Evolutionary conservation across 1,140 invertebrate genomes (phyloP).

Genomic region (Drusus annulatus): DNA sequence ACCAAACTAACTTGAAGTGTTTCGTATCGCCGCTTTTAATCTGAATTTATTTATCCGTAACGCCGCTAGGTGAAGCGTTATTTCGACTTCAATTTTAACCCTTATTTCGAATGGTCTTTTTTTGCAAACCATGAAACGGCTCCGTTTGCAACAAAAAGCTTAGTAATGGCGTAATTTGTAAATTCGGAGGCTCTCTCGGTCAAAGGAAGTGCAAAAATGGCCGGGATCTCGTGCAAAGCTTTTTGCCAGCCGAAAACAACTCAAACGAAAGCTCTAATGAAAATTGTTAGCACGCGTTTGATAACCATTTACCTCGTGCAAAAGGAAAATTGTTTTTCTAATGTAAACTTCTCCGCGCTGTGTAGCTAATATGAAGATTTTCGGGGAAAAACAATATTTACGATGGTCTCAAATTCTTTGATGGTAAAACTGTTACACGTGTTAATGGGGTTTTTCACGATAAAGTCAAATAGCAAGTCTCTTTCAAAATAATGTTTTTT

Average conservation of each 20-base stretch:
- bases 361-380: too few relatives aligned
- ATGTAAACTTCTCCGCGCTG: too few relatives aligned
- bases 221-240: background rate
- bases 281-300: conserved; percentile 14
- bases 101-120: background rate
- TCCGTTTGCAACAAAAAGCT: conserved; percentile 30
- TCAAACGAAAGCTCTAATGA: background rate
- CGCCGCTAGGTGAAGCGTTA: background rate
- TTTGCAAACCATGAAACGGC: conserved; percentile 27
- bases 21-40: background rate
- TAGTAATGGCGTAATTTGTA: conserved; percentile 40
- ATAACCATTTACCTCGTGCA: conserved; percentile 8
- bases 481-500: too few relatives aligned
- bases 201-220: conserved; percentile 40
- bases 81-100: conserved; percentile 14
- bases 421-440: too few relatives aligned
- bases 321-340: background rate
- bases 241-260: conserved; percentile 19
- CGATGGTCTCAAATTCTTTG: too few relatives aligned
- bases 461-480: too few relatives aligned
- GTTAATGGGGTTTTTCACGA: too few relatives aligned
- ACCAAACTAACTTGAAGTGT: too few relatives aligned
- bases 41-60: conserved; percentile 21
- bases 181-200: conserved; percentile 36
- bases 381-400: too few relatives aligned